Conservation (phyloP, 2,888 invertebrate genomes). For the Scaptomyza reducta region DNA sequence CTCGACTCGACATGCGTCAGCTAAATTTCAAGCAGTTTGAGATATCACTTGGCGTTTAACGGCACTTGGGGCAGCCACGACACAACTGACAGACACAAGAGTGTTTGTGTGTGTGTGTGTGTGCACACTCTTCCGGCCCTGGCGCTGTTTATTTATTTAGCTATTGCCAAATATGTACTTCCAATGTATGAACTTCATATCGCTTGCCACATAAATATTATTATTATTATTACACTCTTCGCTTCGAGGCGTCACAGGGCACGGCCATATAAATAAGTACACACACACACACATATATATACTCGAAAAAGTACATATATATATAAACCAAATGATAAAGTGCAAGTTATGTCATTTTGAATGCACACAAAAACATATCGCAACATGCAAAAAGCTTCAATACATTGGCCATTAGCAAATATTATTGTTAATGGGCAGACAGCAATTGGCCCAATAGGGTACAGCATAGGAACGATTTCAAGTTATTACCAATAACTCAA, state of each 20-base stretch:
- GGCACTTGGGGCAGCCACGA: conserved; percentile 47
- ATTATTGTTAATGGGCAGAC: conserved; percentile 42
- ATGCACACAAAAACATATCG: conserved; percentile 32
- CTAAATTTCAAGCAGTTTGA: conserved; percentile 20
- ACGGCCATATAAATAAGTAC: conserved; percentile 32
- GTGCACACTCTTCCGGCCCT: conserved; percentile 30
- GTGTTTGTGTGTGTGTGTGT: conserved; percentile 4
- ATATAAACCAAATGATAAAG: conserved; percentile 48
- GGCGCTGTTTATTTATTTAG: conserved; percentile 71
- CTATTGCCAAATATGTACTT: conserved; percentile 61
- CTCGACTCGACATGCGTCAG: conserved; percentile 45
- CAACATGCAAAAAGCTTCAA: conserved; percentile 14
- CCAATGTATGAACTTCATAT: conserved; percentile 61
- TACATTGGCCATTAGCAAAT: conserved; percentile 64
- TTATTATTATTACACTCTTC: conserved; percentile 63
- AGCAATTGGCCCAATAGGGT: conserved; percentile 10
- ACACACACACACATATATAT: conserved; percentile 1
- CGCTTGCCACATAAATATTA: conserved; percentile 75
- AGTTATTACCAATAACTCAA: conserved; percentile 9
- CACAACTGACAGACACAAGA: conserved; percentile 1
- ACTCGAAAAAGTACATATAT: background rate
- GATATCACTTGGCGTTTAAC: conserved; percentile 32
- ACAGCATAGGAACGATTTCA: conserved; percentile 5
- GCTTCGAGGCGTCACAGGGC: conserved; percentile 7
- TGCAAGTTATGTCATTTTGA: conserved; percentile 58